Evolutionary conservation across 2,888 invertebrate species (phyloP).

Genomic region (Oegoconia quadripuncta): DNA sequence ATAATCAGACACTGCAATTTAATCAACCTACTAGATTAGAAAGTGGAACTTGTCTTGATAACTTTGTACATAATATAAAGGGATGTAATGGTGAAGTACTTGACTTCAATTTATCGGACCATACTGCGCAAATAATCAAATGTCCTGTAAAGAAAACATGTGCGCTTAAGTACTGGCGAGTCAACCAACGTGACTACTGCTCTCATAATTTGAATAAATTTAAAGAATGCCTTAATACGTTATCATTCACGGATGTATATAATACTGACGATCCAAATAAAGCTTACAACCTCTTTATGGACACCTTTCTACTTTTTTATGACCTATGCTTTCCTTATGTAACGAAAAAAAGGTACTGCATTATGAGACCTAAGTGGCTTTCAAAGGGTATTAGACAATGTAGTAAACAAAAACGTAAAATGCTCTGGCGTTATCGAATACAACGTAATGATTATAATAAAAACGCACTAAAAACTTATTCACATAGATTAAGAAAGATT

Average conservation of each 20-base stretch:
- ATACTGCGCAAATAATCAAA: conserved; percentile 13
- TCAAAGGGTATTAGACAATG: neutral
- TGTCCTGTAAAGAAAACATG: conserved; percentile 13
- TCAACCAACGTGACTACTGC: conserved; percentile 10
- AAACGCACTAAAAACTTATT: neutral
- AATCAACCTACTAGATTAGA: conserved; percentile 6
- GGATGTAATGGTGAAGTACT: conserved; percentile 6
- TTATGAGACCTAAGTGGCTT: conserved; percentile 7
- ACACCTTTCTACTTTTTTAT: conserved; percentile 15
- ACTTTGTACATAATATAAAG: conserved; percentile 8
- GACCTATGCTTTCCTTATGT: conserved; percentile 14
- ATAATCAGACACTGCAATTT: conserved; percentile 3
- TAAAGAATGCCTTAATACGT: conserved; percentile 8
- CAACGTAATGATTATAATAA: neutral
- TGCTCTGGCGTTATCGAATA: neutral
- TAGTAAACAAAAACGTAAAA: neutral
- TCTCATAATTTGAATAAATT: conserved; percentile 18
- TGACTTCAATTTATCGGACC: conserved; percentile 15
- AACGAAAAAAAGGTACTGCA: neutral
- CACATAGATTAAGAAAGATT: neutral
- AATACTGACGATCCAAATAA: conserved; percentile 10
- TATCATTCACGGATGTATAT: conserved; percentile 19
- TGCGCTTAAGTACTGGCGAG: conserved; percentile 8
- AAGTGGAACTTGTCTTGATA: conserved; percentile 13
- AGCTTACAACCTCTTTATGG: conserved; percentile 12